Percentiles rank a stretch among this genome's conserved stretches.
Conservation (phyloP, 2,797 vertebrate species). For the Cossypha dichroa region DNA sequence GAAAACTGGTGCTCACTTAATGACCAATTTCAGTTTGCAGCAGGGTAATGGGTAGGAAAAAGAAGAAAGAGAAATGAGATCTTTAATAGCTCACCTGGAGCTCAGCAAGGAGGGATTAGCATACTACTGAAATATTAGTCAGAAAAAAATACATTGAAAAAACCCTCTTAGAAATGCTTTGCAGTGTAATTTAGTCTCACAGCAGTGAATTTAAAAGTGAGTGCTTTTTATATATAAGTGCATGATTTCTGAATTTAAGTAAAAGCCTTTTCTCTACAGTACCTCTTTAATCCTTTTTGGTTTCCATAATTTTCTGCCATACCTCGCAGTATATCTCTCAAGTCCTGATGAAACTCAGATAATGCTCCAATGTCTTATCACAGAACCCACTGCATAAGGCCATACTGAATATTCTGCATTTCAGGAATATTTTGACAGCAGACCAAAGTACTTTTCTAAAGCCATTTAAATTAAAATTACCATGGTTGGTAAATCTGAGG, state of each 20-base stretch:
- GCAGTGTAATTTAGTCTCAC: not conserved
- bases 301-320: not conserved
- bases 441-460: not conserved
- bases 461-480: not conserved
- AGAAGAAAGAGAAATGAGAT: not conserved
- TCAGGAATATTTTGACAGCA: not conserved
- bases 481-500: not conserved
- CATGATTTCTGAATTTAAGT: not conserved
- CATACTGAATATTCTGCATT: not conserved
- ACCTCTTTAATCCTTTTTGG: not conserved
- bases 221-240: not conserved
- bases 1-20: not conserved
- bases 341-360: not conserved
- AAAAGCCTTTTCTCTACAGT: not conserved
- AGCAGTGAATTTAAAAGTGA: not conserved
- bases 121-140: not conserved
- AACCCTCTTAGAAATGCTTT: not conserved
- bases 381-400: not conserved
- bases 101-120: not conserved
- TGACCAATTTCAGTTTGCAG: accelerated
- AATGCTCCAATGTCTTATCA: not conserved
- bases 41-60: not conserved
- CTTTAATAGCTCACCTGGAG: not conserved
- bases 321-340: not conserved
- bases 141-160: not conserved